Evolutionary conservation across 2,888 invertebrate species (phyloP).

Genomic region (Glyphotaelius pellucidus): DNA sequence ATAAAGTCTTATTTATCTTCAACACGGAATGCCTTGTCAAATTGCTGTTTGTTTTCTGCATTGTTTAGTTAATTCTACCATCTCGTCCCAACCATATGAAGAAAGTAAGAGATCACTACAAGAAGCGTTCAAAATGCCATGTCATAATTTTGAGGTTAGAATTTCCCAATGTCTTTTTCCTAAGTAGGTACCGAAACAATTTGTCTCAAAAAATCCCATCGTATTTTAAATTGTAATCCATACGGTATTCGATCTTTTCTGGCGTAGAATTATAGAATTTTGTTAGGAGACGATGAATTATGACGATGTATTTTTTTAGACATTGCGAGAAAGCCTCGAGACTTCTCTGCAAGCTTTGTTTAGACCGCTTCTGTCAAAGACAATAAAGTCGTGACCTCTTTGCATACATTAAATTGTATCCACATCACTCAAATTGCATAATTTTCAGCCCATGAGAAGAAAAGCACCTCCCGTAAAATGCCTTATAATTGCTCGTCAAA

Average conservation of each 20-base stretch:
- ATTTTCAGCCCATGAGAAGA: background rate
- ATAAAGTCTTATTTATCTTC: background rate
- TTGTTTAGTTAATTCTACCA: background rate
- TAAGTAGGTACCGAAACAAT: background rate
- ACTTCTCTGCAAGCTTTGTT: background rate
- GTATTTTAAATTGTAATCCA: background rate
- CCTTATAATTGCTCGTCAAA: background rate
- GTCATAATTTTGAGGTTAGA: background rate
- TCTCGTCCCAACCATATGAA: background rate
- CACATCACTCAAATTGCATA: conserved; percentile 8
- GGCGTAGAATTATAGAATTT: background rate
- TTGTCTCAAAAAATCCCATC: background rate
- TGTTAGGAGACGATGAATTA: no score
- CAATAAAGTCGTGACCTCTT: conserved; percentile 45
- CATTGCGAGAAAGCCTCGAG: background rate
- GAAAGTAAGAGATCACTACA: background rate
- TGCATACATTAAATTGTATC: conserved; percentile 44
- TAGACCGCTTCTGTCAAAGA: conserved; percentile 39
- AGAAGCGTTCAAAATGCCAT: background rate
- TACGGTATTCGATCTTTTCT: background rate
- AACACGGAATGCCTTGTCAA: conserved; percentile 36
- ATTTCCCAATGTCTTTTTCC: background rate
- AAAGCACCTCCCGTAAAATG: background rate
- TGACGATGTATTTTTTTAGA: background rate
- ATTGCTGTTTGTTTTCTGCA: conserved; percentile 25